A percentile compares a stretch with the other conserved stretches of the same genome.
These are phyloP conservation scores for Tarsius wallacei DNA, from an alignment of 2,797 vertebrate genomes.

Conservation along the genomic window DNA sequence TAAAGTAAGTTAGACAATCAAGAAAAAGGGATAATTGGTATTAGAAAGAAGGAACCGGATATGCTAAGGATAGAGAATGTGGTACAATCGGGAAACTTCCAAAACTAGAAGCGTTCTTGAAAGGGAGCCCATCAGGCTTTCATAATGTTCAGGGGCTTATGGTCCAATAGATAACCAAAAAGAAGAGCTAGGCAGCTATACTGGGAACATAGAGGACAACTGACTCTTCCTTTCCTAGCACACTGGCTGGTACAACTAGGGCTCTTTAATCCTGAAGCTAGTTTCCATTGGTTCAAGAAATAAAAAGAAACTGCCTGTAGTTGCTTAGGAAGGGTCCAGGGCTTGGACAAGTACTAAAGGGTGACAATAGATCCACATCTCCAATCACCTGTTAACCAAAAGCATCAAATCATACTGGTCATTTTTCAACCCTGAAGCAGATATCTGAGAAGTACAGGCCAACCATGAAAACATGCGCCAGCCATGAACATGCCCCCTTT, in stretches of 20 bases:
- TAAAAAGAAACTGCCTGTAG: background rate
- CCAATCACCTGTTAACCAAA: background rate
- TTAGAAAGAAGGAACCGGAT: background rate
- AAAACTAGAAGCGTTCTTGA: background rate
- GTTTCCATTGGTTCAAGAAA: slow-evolving; percentile 23
- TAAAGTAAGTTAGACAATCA: background rate
- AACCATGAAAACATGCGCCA: background rate
- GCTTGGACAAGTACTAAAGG: background rate
- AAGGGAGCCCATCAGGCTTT: background rate
- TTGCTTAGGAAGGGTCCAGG: background rate
- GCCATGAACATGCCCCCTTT: background rate
- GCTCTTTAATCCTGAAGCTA: background rate
- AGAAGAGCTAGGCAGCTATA: background rate
- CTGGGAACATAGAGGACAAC: background rate
- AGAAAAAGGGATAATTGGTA: background rate
- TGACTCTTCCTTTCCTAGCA: background rate
- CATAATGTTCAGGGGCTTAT: background rate
- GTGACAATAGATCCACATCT: background rate
- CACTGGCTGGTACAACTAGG: background rate
- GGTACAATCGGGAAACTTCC: background rate
- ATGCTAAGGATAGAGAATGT: background rate
- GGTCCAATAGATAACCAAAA: background rate
- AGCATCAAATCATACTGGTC: background rate
- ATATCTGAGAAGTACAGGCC: background rate
- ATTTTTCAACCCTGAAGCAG: background rate